phyloP scores from a whole-genome alignment of 2,113 vertebrate species.

The Ptilonorhynchus violaceus region DNA sequence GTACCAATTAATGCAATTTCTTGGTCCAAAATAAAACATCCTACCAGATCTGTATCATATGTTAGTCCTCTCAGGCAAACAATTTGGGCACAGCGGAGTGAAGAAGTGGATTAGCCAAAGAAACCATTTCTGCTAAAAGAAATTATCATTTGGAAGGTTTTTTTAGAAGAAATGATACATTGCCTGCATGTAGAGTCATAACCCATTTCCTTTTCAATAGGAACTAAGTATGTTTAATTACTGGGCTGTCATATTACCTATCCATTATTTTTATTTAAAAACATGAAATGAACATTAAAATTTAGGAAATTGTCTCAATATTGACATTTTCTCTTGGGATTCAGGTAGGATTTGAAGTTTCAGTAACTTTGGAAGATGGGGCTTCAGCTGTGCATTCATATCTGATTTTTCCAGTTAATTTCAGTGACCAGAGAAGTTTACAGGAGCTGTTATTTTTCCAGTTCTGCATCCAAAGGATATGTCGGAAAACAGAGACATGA shows the following conservation, averaged over 20 bases:
- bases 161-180: slow-evolving; percentile 24
- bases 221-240: slow-evolving; percentile 55
- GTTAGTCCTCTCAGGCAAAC: background rate
- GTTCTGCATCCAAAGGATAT: background rate
- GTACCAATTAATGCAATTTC: slow-evolving; percentile 44
- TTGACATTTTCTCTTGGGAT: background rate
- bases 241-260: slow-evolving; percentile 26
- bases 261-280: slow-evolving; percentile 51
- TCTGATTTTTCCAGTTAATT: background rate
- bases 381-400: background rate
- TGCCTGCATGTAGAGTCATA: background rate
- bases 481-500: background rate
- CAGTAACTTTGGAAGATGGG: background rate
- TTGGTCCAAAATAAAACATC: slow-evolving; percentile 18
- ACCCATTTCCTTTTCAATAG: slow-evolving; percentile 61
- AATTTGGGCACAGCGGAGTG: slow-evolving; percentile 14
- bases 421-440: background rate
- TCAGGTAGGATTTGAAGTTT: background rate
- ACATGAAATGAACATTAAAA: background rate
- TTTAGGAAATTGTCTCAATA: slow-evolving; percentile 2
- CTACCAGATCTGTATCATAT: slow-evolving; percentile 20
- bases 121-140: slow-evolving; percentile 33
- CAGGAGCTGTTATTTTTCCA: background rate
- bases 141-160: background rate
- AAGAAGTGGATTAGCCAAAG: slow-evolving; percentile 31